Evolutionary conservation across 2,113 vertebrate genomes (phyloP), one percentile per base, ranked within the genome.

Genomic region (Campylomormyrus tamandua): DNA sequence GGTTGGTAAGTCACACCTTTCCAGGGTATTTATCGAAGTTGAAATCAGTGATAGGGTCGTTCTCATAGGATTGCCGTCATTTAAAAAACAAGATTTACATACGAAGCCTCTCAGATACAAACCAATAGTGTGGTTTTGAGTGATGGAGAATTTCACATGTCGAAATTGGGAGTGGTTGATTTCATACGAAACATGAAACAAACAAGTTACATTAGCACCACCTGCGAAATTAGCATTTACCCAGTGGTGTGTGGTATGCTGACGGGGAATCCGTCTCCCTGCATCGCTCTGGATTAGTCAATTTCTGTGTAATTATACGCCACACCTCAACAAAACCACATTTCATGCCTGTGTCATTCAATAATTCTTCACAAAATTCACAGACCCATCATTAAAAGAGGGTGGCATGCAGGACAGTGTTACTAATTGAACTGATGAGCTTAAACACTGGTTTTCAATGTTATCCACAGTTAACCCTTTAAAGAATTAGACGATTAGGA

Each of bases 361-460:
- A 42, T 80, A 80, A 19, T 48, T 42, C 15, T 48, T 45, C 9
- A 46, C 17, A 46, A 52, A 87, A 50, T 58, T 15, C 9, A 45
- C 56, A 31, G 24, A 27, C 3, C 6, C 15, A 58, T 62, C 1
- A 62, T 88, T 84, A 46, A 84, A 15, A 87, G 15, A 58, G 17
- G 8, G 5, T 19, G 39, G 39, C 5, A 46, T 2, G 10, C 8
- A 49, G 31, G 53, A 56, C 21, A 35, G 45, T 84, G 21, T 84
- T 45, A 50, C 39, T n/a, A 88, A 88, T n/a, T n/a, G 87, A 88
- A 62, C 24, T 66, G 46, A 62, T 88, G 56, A 62, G 53, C 46
- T 45, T 11, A 88, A 45, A 62, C 35, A 3, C 39, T 21, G 83
- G 21, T 46, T 84, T 84, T 42, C 7, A 3, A 48, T n/a, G n/a